phyloP scores from a whole-genome alignment of 2,113 vertebrate species.

The Ictidomys tridecemlineatus region DNA sequence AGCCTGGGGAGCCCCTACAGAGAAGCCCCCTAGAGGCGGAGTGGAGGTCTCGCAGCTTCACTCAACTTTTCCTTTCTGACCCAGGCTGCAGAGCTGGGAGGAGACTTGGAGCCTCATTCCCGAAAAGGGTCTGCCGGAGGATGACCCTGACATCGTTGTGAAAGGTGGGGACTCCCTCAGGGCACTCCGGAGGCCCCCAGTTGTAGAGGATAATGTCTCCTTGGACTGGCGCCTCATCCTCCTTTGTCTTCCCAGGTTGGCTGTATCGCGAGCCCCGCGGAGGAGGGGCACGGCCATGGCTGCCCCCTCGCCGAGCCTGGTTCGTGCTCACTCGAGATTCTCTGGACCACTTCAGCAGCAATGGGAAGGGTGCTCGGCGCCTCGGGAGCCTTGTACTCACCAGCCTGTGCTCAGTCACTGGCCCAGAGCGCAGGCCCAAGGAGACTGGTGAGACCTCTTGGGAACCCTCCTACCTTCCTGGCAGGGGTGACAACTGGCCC shows the following conservation, averaged over 20 bases:
- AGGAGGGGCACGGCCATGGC: conserved; percentile 90
- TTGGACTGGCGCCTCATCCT: background rate
- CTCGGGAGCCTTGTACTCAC: conserved; percentile 96
- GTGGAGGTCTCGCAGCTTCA: background rate
- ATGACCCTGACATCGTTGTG: conserved; percentile 92
- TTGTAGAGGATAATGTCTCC: background rate
- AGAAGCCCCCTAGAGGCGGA: conserved; percentile 57
- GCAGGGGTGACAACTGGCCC: background rate
- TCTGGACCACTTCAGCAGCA: conserved; percentile 95
- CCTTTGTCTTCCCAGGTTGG: conserved; percentile 90
- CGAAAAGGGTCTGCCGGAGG: conserved; percentile 92
- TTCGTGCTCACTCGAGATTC: conserved; percentile 96
- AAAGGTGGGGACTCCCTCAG: conserved; percentile 90
- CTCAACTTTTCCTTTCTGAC: conserved; percentile 13
- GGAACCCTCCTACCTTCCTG: background rate
- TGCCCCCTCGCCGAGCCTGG: conserved; percentile 95
- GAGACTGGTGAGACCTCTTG: conserved; percentile 92
- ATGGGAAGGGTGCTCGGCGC: conserved; percentile 91
- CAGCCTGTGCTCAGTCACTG: conserved; percentile 96
- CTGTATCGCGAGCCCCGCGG: conserved; percentile 93
- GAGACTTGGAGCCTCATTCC: conserved; percentile 95
- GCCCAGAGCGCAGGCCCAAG: conserved; percentile 96
- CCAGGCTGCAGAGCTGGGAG: conserved; percentile 90
- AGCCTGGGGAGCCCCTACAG: conserved; percentile 34
- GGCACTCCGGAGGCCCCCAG: background rate